Percentiles rank a stretch among this genome's conserved stretches.
phyloP scores from a whole-genome alignment of 2,888 invertebrate genomes.

The Caenorhabditis drosophilae region DNA sequence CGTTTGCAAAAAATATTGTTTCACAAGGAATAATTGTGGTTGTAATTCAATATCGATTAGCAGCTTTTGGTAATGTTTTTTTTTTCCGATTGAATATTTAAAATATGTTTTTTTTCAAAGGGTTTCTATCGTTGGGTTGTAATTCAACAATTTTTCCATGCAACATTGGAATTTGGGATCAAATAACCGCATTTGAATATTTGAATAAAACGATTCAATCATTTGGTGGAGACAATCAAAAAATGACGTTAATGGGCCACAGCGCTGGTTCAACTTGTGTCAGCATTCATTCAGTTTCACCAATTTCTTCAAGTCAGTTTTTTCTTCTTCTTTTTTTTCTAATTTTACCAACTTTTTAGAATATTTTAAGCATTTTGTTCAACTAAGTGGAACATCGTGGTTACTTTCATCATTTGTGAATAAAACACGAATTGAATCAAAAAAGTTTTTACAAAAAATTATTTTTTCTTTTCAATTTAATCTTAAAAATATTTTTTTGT shows the following conservation, averaged over 20 bases:
- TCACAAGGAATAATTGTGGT: constrained; percentile 15
- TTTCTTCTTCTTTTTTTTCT: background rate
- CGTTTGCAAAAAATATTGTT: constrained; percentile 23
- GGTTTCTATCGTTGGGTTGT: constrained; percentile 27
- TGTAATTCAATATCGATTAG: constrained; percentile 29
- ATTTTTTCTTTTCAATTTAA: constrained; percentile 17
- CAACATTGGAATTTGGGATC: constrained; percentile 36
- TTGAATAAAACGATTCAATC: constrained; percentile 17
- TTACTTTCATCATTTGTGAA: background rate
- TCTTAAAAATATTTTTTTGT: constrained; percentile 4
- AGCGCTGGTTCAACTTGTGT: constrained; percentile 21
- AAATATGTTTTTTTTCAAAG: background rate
- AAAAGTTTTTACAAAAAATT: background rate
- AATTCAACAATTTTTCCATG: constrained; percentile 15
- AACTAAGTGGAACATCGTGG: constrained; percentile 21
- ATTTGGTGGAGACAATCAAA: constrained; percentile 18
- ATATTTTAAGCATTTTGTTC: constrained; percentile 20
- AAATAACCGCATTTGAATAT: constrained; percentile 14
- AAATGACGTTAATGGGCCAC: constrained; percentile 35
- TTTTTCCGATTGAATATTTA: background rate
- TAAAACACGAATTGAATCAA: constrained; percentile 1
- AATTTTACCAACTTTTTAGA: background rate
- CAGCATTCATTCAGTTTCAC: constrained; percentile 24
- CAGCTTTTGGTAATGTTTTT: constrained; percentile 7
- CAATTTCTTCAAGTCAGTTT: constrained; percentile 16